Conservation (phyloP, 2,797 vertebrate species). For the Crenichthys baileyi region DNA sequence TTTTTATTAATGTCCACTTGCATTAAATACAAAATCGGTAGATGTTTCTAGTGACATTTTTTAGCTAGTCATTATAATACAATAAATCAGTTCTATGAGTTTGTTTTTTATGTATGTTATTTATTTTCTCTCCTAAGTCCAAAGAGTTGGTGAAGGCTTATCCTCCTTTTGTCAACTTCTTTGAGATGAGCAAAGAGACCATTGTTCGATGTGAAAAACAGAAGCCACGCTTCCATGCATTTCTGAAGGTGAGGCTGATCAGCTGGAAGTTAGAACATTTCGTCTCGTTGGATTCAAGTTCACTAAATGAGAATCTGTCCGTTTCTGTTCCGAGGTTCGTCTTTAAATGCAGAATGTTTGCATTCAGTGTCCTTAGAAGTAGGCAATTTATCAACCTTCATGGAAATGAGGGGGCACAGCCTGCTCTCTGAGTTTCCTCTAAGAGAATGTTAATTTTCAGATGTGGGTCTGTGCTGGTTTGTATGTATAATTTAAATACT, state of each 20-base stretch:
- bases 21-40: too few species aligned
- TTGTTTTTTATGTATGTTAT: background rate
- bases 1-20: too few species aligned
- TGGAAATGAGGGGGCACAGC: background rate
- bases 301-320: background rate
- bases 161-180: constrained; percentile 98
- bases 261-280: background rate
- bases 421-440: background rate
- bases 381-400: background rate
- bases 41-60: background rate
- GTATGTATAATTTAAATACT: background rate
- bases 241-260: constrained; percentile 88
- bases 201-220: constrained; percentile 95
- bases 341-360: background rate
- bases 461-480: background rate
- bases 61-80: background rate
- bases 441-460: background rate
- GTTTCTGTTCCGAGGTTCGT: background rate
- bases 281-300: background rate
- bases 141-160: constrained; percentile 95
- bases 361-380: too few species aligned
- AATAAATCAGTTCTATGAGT: too few species aligned
- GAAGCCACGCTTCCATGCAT: constrained; percentile 97
- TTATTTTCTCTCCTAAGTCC: constrained; percentile 80
- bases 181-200: constrained; percentile 99